Evolutionary conservation across 2,113 vertebrate genomes (phyloP).

Genomic region (Fulica atra): DNA sequence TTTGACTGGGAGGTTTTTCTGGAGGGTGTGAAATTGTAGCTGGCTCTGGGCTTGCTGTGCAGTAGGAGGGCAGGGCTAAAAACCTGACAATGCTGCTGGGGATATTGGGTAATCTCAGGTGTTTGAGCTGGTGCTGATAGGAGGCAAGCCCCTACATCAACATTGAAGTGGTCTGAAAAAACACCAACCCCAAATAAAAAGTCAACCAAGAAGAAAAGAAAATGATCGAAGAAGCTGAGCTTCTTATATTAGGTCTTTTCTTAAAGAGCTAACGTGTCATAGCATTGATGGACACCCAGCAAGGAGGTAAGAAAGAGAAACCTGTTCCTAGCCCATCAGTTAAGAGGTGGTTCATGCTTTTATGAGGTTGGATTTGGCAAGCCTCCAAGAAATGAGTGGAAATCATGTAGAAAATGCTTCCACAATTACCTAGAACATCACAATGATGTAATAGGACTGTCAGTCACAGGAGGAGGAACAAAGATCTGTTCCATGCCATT

Average conservation of each 20-base stretch:
- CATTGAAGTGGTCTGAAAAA: not conserved
- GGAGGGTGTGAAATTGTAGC: not conserved
- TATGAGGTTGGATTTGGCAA: not conserved
- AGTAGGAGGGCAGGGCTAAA: not conserved
- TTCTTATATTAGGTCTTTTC: not conserved
- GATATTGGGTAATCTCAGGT: not conserved
- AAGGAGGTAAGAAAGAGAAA: not conserved
- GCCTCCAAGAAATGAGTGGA: not conserved
- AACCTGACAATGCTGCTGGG: fast-evolving
- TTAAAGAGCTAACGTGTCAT: not conserved
- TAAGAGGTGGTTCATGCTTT: not conserved
- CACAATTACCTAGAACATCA: not conserved
- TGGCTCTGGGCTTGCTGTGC: not conserved
- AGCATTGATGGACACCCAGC: not conserved
- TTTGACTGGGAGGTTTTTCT: not conserved
- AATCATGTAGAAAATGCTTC: not conserved
- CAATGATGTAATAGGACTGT: not conserved
- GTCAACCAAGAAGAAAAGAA: not conserved
- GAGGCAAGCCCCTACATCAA: not conserved
- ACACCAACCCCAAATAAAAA: not conserved
- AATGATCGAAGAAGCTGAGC: not conserved
- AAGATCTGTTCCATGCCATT: not conserved
- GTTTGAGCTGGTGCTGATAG: not conserved
- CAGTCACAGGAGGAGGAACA: not conserved
- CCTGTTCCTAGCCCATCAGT: not conserved